Conservation (phyloP, 2,113 vertebrate genomes). For the Entomyzon cyanotis region DNA sequence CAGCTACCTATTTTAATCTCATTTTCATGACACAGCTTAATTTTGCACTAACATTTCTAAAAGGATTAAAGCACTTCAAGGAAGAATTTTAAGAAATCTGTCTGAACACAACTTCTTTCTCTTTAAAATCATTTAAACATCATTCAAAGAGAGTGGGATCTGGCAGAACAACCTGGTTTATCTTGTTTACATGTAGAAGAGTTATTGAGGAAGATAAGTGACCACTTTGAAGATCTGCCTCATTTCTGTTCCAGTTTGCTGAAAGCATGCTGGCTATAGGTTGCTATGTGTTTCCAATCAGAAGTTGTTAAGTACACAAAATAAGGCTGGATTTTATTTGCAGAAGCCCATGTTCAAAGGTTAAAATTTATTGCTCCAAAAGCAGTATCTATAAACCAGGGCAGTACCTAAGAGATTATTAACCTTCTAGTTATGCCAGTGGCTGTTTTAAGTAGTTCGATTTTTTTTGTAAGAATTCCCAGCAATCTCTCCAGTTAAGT, state of each 20-base stretch:
- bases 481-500: neutral
- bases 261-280: slow-evolving; percentile 48
- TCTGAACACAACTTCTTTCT: neutral
- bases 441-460: neutral
- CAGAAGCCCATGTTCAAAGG: slow-evolving; percentile 64
- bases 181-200: slow-evolving; percentile 68
- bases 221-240: slow-evolving; percentile 65
- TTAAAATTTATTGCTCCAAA: slow-evolving; percentile 68
- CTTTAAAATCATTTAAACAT: slow-evolving; percentile 52
- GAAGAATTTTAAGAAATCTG: neutral
- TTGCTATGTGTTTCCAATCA: slow-evolving; percentile 66
- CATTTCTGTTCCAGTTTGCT: slow-evolving; percentile 56
- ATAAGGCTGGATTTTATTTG: slow-evolving; percentile 69
- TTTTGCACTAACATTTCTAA: neutral
- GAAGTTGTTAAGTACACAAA: slow-evolving; percentile 68
- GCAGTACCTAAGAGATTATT: slow-evolving; percentile 60
- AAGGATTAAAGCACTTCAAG: neutral
- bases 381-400: slow-evolving; percentile 59
- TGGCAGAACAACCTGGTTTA: slow-evolving; percentile 35
- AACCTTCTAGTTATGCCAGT: slow-evolving; percentile 50
- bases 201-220: slow-evolving; percentile 67
- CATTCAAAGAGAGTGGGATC: slow-evolving; percentile 38
- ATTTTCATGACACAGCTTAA: neutral
- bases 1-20: neutral
- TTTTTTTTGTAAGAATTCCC: neutral